Base-by-base conservation (phyloP, 2,797 vertebrate genomes). In the Tragelaphus oryx region DNA sequence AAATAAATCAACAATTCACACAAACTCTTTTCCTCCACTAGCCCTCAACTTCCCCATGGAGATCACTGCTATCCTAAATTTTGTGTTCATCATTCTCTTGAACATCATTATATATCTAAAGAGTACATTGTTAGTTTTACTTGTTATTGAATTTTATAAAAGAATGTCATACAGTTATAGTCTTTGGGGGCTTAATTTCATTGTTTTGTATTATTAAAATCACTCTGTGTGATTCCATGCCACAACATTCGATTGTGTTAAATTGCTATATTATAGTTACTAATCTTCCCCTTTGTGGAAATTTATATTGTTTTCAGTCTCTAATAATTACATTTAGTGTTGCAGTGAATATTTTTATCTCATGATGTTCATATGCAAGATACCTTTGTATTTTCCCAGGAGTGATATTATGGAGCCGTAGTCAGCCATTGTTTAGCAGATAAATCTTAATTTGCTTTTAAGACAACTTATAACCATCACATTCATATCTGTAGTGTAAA, bases 281-380 rank as follows among this genome's bases (percentile, higher is more conserved):
- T 87, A 41, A 79, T 83, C 37, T 91, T 93, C 9, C 24, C 88
- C 2, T 91, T 85, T 10, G 54, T 85, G 59, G 24, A 10, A 33
- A 46, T 93, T 60, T 85, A 74, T 44, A 74, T 93, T 88, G 22
- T 55, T 97, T 91, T 24, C 44, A 52, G 46, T 62, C 82, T 81
- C 87, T 41, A 83, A 11, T 71, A 71, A 62, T 76, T 84, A 50
- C 4, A 62, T 16, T 82, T 80, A 89, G 18, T 79, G 24, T 12
- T 95, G 11, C 2, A 78, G 13, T 74, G 12, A 87, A 80, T 68
- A 46, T 65, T 82, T 44, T 87, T 81, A 6, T 87, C 9, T 17
- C 1, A 13, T 88, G 48, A 81, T 87, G 33, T 2, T 80, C 1
- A 20, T 44, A 44, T 22, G 2, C 41, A 76, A 62, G n/a, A 44